Evolutionary conservation across 2,888 invertebrate species (phyloP).

Genomic region (Cryptosula pallasiana): DNA sequence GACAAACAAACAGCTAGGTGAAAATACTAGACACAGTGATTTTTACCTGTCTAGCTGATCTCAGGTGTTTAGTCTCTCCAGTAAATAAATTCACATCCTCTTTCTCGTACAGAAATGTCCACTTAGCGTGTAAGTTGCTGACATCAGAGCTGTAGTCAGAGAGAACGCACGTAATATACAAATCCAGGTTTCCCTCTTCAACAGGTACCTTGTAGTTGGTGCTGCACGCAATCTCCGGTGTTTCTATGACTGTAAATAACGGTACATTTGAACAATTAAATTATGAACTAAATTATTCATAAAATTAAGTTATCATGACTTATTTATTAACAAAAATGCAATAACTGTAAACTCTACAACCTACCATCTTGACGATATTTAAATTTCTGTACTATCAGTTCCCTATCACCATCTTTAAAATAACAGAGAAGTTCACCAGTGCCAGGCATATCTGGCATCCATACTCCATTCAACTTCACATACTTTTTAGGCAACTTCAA

Average conservation of each 20-base stretch:
- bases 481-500: background rate
- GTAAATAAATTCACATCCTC: background rate
- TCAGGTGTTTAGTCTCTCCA: background rate
- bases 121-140: background rate
- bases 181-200: background rate
- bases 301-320: too few species aligned
- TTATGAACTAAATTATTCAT: too few species aligned
- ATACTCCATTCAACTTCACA: background rate
- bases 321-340: too few species aligned
- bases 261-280: too few species aligned
- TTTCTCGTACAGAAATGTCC: background rate
- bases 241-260: too few species aligned
- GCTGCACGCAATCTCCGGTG: background rate
- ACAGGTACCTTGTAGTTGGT: background rate
- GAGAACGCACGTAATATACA: background rate
- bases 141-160: background rate
- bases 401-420: background rate
- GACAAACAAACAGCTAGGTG: too few species aligned
- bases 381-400: background rate
- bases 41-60: constrained; percentile 5
- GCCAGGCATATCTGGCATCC: background rate
- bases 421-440: background rate
- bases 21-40: too few species aligned
- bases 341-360: too few species aligned
- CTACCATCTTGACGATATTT: background rate